Evolutionary conservation across 2,888 invertebrate genomes (phyloP).

Genomic region (Cetonia aurata): DNA sequence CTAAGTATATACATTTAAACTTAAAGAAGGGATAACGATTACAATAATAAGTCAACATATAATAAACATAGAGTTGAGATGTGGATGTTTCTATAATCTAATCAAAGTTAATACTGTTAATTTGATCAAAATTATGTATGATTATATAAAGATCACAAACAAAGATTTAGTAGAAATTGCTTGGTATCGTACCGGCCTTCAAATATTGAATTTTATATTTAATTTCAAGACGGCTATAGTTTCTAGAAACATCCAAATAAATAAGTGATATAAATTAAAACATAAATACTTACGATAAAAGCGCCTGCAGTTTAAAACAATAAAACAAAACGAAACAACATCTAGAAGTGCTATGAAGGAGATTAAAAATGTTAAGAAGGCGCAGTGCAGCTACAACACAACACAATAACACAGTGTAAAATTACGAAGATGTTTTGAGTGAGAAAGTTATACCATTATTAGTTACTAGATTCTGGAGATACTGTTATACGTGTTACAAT

Average conservation of each 20-base stretch:
- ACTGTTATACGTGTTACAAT: constrained; percentile 14
- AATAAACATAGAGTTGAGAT: constrained; percentile 20
- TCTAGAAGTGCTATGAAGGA: constrained; percentile 37
- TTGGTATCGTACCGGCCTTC: no score
- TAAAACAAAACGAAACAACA: constrained; percentile 27
- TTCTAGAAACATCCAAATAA: constrained; percentile 29
- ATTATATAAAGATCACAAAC: constrained; percentile 20
- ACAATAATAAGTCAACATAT: constrained; percentile 1
- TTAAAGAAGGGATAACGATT: constrained; percentile 12
- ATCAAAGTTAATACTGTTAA: background rate
- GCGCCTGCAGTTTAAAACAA: constrained; percentile 46
- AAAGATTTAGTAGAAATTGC: no score
- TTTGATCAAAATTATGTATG: constrained; percentile 20
- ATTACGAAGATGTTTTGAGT: background rate
- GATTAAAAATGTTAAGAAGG: constrained; percentile 55
- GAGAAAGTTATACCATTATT: constrained; percentile 37
- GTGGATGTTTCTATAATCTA: constrained; percentile 13
- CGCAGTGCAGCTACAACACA: constrained; percentile 48
- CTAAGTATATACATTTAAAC: constrained; percentile 33
- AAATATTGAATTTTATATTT: background rate
- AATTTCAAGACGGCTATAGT: background rate
- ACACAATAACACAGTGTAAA: background rate
- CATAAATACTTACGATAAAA: constrained; percentile 50
- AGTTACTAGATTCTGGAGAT: constrained; percentile 19
- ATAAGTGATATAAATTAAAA: constrained; percentile 40